Conservation (phyloP, 2,888 invertebrate genomes). For the Sympetrum striolatum region DNA sequence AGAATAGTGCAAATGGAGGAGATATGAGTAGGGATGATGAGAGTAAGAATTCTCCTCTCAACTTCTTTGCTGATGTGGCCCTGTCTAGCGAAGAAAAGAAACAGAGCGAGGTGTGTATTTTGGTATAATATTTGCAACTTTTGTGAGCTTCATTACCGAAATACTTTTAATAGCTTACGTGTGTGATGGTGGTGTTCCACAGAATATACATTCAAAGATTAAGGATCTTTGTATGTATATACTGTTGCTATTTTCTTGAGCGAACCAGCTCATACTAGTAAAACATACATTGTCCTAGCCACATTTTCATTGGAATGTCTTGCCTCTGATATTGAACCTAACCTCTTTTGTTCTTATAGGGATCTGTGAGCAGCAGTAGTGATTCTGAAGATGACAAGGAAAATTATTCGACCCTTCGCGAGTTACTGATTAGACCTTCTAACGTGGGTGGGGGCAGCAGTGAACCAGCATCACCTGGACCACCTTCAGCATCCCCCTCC, state of each 20-base stretch:
- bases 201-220: too few species aligned
- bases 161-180: too few species aligned
- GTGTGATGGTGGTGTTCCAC: too few species aligned
- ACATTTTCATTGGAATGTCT: background rate
- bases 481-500: conserved; percentile 49
- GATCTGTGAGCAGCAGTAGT: conserved; percentile 62
- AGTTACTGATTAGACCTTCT: conserved; percentile 78
- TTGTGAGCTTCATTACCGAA: too few species aligned
- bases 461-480: conserved; percentile 56
- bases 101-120: conserved; percentile 59
- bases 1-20: conserved; percentile 56
- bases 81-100: conserved; percentile 67
- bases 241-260: too few species aligned
- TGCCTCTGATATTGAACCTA: background rate
- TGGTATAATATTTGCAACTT: too few species aligned
- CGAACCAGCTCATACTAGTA: background rate
- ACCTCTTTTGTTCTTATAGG: conserved; percentile 46
- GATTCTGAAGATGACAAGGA: conserved; percentile 70
- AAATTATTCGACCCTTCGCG: conserved; percentile 81
- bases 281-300: background rate
- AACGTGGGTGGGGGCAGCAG: conserved; percentile 59
- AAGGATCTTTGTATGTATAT: too few species aligned
- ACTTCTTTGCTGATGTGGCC: conserved; percentile 73
- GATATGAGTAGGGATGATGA: conserved; percentile 57
- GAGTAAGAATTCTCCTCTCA: conserved; percentile 68